Evolutionary conservation across 2,797 vertebrate genomes (phyloP).

Genomic region (Apogon talboti): DNA sequence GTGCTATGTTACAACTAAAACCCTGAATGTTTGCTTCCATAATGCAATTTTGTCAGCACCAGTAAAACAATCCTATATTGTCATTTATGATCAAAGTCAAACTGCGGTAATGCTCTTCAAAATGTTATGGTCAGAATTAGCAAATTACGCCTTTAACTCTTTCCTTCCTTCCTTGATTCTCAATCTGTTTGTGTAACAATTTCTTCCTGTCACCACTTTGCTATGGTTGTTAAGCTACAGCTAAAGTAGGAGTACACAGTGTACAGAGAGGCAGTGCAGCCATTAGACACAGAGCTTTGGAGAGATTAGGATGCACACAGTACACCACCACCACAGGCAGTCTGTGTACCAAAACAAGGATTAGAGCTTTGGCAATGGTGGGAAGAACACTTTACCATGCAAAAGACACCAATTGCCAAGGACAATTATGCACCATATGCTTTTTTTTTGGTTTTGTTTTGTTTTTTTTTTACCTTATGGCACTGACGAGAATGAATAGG

Average conservation of each 20-base stretch:
- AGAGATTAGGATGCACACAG: conserved; percentile 78
- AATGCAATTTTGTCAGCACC: neutral
- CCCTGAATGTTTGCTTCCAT: conserved; percentile 12
- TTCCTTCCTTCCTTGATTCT: conserved; percentile 17
- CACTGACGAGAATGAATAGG: conserved; percentile 54
- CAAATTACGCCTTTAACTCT: neutral
- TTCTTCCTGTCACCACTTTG: conserved; percentile 61
- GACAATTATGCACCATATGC: conserved; percentile 39
- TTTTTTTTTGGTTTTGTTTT: neutral
- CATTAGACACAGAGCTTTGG: conserved; percentile 83
- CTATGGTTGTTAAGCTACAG: conserved; percentile 53
- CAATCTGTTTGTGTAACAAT: conserved; percentile 40
- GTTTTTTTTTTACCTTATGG: conserved; percentile 41
- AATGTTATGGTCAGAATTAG: neutral
- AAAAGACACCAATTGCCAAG: conserved; percentile 40
- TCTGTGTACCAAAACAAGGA: conserved; percentile 74
- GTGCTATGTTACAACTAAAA: neutral
- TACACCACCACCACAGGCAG: conserved; percentile 71
- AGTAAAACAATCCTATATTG: conserved; percentile 8
- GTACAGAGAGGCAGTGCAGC: conserved; percentile 71
- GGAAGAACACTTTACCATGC: conserved; percentile 49
- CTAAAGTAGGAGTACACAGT: conserved; percentile 68
- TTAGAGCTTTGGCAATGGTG: conserved; percentile 68
- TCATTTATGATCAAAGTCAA: neutral
- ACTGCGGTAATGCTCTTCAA: neutral